Evolutionary conservation across 2,888 invertebrate genomes (phyloP).

Genomic region (Cyaniris semiargus): DNA sequence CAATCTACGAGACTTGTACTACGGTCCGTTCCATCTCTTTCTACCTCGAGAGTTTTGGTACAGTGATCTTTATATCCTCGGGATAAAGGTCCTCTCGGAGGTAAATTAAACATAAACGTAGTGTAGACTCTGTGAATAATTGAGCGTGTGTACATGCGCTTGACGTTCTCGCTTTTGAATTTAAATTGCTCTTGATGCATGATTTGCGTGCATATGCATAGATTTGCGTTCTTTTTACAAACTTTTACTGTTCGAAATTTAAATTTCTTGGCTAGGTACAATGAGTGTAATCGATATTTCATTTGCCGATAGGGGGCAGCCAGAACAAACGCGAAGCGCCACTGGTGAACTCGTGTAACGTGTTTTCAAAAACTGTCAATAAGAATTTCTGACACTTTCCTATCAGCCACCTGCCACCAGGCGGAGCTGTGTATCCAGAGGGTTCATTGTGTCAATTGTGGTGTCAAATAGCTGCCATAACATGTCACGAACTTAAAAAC

Average conservation of each 20-base stretch:
- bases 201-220: conserved; percentile 25
- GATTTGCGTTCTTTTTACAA: conserved; percentile 9
- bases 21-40: neutral
- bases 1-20: conserved; percentile 38
- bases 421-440: no score
- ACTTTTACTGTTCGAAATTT: conserved; percentile 1
- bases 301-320: no score
- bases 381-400: no score
- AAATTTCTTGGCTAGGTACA: neutral
- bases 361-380: no score
- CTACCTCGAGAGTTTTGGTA: neutral
- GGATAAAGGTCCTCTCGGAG: neutral
- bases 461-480: no score
- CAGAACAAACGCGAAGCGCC: no score
- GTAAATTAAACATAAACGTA: neutral
- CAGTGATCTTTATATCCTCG: neutral
- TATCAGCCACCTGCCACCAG: no score
- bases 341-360: no score
- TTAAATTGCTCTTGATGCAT: conserved; percentile 29
- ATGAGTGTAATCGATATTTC: no score
- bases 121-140: conserved; percentile 42
- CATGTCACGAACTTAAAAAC: no score
- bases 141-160: conserved; percentile 37
- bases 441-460: no score
- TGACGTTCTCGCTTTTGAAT: conserved; percentile 25